Evolutionary conservation across 2,888 invertebrate species (phyloP), one percentile per base, ranked within the genome.

Genomic region (Trissoscelio sp.): DNA sequence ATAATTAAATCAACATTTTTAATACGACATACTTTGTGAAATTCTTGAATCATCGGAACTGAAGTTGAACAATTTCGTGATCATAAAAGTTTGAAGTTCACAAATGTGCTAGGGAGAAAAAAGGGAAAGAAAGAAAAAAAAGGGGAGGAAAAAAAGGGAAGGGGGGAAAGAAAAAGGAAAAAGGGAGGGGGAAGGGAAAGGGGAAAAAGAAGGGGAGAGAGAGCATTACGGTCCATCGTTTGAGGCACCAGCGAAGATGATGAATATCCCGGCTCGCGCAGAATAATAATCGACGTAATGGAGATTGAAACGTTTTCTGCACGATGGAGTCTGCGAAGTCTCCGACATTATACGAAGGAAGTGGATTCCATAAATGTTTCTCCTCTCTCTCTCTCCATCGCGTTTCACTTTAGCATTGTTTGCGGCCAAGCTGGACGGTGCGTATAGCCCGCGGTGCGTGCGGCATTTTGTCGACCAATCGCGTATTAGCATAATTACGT

Each of bases 401-500:
- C n/a, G 18, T 46, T 20, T 44, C 48, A 18, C 42, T 39, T 22
- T 18, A 34, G 22, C 51, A 78, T 58, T 69, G 55, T 64, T 72
- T 55, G 31, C 72, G 37, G 74, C 80, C 82, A 83, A 82, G 80
- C 82, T 58, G 55, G 69, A 60, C 60, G 75, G 44, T 24, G 77
- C 78, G 73, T 75, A 83, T 88, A 88, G 90, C 90, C 90, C 85
- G 88, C 88, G 88, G 90, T 89, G 89, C 89, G 87, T 89, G 88
- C 88, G 88, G 87, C 88, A 90, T 89, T 90, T 89, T 90, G 89
- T 82, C 70, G 88, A 86, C 90, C 90, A 90, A 90, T 90, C 89
- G 89, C 85, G 88, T 89, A 91, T 91, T 91, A 90, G 89, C 91
- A 91, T 91, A 91, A 91, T 91, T 91, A 88, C 90, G 87, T 88